Evolutionary conservation across 2,888 invertebrate genomes (phyloP).

Genomic region (Byasa hedistus): DNA sequence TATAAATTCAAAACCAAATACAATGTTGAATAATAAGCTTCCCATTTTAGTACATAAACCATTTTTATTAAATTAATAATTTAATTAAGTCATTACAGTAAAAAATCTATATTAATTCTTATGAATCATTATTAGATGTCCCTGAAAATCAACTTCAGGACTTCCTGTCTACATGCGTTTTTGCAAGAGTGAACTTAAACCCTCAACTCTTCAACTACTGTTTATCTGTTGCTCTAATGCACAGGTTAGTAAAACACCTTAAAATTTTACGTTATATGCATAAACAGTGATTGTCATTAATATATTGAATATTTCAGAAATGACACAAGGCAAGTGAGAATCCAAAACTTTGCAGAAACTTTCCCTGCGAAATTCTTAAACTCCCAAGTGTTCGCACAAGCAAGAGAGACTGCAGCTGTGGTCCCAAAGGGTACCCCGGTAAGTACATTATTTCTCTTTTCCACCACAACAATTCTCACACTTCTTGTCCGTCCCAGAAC

Average conservation of each 20-base stretch:
- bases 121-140: slow-evolving; percentile 47
- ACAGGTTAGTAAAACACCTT: slow-evolving; percentile 71
- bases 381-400: slow-evolving; percentile 78
- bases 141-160: slow-evolving; percentile 77
- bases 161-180: slow-evolving; percentile 85
- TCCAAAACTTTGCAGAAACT: slow-evolving; percentile 82
- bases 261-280: background rate
- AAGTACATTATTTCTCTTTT: slow-evolving; percentile 51
- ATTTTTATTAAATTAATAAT: slow-evolving; percentile 19
- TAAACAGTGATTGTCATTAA: background rate
- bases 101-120: slow-evolving; percentile 27
- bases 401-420: slow-evolving; percentile 79
- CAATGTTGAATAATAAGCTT: background rate
- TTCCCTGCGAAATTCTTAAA: slow-evolving; percentile 84
- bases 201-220: slow-evolving; percentile 90
- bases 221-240: slow-evolving; percentile 86
- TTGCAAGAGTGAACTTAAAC: slow-evolving; percentile 86
- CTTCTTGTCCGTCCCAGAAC: slow-evolving; percentile 81
- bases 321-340: slow-evolving; percentile 81
- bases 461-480: slow-evolving; percentile 80
- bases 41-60: background rate
- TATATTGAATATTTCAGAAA: slow-evolving; percentile 44
- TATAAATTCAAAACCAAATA: background rate
- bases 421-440: slow-evolving; percentile 54
- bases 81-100: slow-evolving; percentile 1